Percentiles rank a stretch among this genome's conserved stretches.
These are phyloP conservation scores for Tyto alba DNA, from an alignment of 2,113 vertebrate genomes.

Conservation along the genomic window DNA sequence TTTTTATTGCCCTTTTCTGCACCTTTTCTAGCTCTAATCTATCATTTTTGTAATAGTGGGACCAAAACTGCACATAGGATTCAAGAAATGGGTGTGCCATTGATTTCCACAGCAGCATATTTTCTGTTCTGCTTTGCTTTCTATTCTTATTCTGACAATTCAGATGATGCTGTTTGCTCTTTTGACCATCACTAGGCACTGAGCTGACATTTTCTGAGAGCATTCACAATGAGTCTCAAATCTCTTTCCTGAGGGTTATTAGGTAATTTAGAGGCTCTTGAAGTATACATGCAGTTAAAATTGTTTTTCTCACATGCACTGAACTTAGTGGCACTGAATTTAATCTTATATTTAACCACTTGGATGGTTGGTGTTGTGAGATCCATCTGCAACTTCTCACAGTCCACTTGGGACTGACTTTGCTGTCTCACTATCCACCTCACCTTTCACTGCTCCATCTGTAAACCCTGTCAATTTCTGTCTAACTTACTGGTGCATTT, in stretches of 20 bases:
- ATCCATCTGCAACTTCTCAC: not conserved
- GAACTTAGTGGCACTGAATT: not conserved
- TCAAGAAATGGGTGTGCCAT: not conserved
- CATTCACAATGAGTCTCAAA: conserved; percentile 12
- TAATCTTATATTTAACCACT: conserved; percentile 10
- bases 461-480: not conserved
- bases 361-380: not conserved
- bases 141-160: conserved; percentile 16
- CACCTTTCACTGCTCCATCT: not conserved
- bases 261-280: conserved; percentile 27
- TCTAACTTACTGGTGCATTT: conserved; percentile 11
- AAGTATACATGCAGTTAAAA: not conserved
- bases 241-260: conserved; percentile 40
- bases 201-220: not conserved
- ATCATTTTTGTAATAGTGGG: conserved; percentile 7
- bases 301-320: conserved; percentile 8
- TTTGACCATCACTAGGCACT: not conserved
- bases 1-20: conserved; percentile 15
- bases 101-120: not conserved
- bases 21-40: not conserved
- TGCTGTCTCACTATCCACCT: not conserved
- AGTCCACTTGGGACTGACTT: not conserved
- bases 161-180: conserved; percentile 8
- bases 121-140: conserved; percentile 6
- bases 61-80: not conserved